Conservation (phyloP, 92 coral and sea anemone species). For the Diadumene lineata region DNA sequence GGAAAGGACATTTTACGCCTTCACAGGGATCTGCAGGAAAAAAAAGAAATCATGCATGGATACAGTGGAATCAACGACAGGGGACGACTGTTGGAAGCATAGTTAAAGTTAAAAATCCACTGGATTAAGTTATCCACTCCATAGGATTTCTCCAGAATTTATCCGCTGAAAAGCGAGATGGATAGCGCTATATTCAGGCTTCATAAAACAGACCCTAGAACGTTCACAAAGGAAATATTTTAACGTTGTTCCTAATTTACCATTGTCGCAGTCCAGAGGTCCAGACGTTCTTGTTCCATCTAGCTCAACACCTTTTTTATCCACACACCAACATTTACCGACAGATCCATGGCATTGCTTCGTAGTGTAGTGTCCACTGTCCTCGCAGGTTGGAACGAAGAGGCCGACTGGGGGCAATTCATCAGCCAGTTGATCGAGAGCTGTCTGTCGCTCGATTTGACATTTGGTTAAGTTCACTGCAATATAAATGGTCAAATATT, state of each 20-base stretch:
- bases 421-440: constrained; percentile 35
- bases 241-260: too few species aligned
- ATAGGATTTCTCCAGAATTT: neutral
- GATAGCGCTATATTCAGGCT: too few species aligned
- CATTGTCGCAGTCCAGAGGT: constrained; percentile 27
- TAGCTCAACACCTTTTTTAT: constrained; percentile 41
- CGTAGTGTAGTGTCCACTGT: constrained; percentile 45
- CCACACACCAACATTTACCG: constrained; percentile 65
- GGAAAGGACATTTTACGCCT: constrained; percentile 4
- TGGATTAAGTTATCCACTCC: neutral
- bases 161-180: neutral
- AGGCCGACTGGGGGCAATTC: constrained; percentile 54
- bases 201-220: too few species aligned
- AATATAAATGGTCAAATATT: neutral
- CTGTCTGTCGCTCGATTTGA: constrained; percentile 41
- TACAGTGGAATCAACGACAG: neutral
- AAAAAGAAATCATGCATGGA: neutral
- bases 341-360: constrained; percentile 58
- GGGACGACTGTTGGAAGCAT: neutral
- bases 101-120: neutral
- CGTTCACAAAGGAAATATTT: too few species aligned
- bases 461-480: constrained; percentile 57
- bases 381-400: constrained; percentile 50
- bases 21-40: constrained; percentile 15
- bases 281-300: constrained; percentile 43